phyloP scores from a whole-genome alignment of 2,113 vertebrate genomes.

The Vombatus ursinus region DNA sequence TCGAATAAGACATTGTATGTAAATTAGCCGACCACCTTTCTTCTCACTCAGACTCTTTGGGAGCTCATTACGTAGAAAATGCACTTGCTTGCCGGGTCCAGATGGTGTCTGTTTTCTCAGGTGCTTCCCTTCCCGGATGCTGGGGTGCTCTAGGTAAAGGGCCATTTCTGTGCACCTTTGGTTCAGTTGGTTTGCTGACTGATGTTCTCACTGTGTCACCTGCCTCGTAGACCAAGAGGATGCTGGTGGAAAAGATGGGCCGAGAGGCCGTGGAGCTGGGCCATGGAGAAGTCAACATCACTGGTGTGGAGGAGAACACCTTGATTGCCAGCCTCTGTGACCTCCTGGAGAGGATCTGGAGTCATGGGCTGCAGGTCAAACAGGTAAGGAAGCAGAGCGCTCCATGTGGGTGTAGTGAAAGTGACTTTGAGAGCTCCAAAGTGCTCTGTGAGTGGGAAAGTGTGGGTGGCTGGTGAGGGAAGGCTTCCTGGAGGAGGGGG shows the following conservation, averaged over 20 bases:
- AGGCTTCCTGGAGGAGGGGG: background rate
- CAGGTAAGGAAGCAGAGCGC: constrained; percentile 82
- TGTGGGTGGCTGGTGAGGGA: background rate
- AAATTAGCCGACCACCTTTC: background rate
- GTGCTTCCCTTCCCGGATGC: background rate
- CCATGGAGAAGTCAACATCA: constrained; percentile 90
- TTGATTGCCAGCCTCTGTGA: constrained; percentile 90
- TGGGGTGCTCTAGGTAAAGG: background rate
- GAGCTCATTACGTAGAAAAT: background rate
- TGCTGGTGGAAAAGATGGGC: constrained; percentile 91
- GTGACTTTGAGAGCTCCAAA: background rate
- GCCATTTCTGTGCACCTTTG: background rate
- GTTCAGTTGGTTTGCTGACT: constrained; percentile 1
- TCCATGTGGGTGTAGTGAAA: background rate
- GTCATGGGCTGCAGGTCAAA: constrained; percentile 88
- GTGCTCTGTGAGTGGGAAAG: background rate
- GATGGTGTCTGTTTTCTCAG: background rate
- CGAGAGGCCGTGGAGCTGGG: constrained; percentile 90
- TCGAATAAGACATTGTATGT: background rate
- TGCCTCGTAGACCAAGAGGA: constrained; percentile 87
- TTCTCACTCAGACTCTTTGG: background rate
- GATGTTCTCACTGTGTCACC: constrained; percentile 49
- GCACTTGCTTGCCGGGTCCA: background rate
- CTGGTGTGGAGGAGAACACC: constrained; percentile 90
- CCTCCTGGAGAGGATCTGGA: constrained; percentile 90